A percentile compares a stretch with the other conserved stretches of the same genome.
These are phyloP conservation scores for Pilophorus perplexus DNA, from an alignment of 2,888 invertebrate species.

Conservation along the genomic window DNA sequence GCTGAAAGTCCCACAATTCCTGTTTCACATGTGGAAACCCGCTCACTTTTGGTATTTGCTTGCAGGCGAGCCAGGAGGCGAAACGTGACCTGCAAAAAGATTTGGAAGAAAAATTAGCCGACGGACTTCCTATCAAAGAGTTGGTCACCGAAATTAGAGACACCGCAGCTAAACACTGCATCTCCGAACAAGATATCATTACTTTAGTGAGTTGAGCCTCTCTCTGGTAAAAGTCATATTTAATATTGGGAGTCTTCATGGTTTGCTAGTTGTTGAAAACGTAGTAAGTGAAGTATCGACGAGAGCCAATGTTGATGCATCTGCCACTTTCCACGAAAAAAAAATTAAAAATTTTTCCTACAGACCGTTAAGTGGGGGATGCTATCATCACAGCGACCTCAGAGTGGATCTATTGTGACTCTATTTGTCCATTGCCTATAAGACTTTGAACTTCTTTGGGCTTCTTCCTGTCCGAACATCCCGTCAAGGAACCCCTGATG, in stretches of 20 bases:
- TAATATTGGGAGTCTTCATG: background rate
- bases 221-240: no score
- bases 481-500: no score
- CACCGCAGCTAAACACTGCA: conserved; percentile 74
- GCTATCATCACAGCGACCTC: no score
- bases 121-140: conserved; percentile 82
- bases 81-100: conserved; percentile 72
- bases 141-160: conserved; percentile 82
- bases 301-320: no score
- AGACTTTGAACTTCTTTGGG: no score
- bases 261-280: background rate
- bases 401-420: no score
- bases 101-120: conserved; percentile 80
- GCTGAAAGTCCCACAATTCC: conserved; percentile 2
- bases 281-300: background rate
- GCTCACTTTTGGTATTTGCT: background rate
- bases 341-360: no score
- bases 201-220: conserved; percentile 76
- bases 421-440: no score
- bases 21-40: background rate
- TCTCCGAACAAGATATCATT: conserved; percentile 88
- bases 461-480: no score
- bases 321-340: no score
- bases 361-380: no score
- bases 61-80: conserved; percentile 69